Evolutionary conservation across 1,140 invertebrate species (phyloP), one percentile per base, ranked within the genome.

Genomic region (Meteorus sp.): DNA sequence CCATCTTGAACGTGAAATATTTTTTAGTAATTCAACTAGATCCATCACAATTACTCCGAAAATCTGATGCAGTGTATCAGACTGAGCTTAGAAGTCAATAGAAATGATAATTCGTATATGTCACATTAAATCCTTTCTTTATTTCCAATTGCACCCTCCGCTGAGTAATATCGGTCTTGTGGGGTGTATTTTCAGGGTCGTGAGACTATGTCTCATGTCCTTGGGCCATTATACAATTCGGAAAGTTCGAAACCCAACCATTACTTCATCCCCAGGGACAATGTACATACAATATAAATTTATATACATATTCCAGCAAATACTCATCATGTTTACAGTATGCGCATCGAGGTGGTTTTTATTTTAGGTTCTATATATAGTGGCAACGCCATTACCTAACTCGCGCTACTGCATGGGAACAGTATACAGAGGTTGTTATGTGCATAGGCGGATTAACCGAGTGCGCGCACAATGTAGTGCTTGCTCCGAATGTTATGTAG

Each of bases 361-460:
- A n/a, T n/a, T n/a, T n/a, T n/a, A n/a, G n/a, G n/a, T n/a, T n/a
- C n/a, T n/a, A n/a, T n/a, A n/a, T n/a, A n/a, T n/a, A n/a, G n/a
- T n/a, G n/a, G n/a, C n/a, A n/a, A n/a, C n/a, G n/a, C n/a, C n/a
- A n/a, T n/a, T n/a, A n/a, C n/a, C n/a, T n/a, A n/a, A n/a, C n/a
- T n/a, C n/a, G n/a, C 19, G 53, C 22, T 33, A 20, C 20, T 48
- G 53, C 53, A 61, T 64, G 60, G 63, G 60, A 64, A 64, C 56
- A 52, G 52, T 59, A 59, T 45, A 61, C 50, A 52, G 15, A n/a
- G n/a, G n/a, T n/a, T n/a, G n/a, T n/a, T n/a, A n/a, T n/a, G n/a
- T 41, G 22, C 23, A 25, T 57, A 45, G 61, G 39, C 37, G 59
- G 59, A 61, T 57, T 58, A 64, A n/a, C n/a, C n/a, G 31, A 5